phyloP scores from a whole-genome alignment of 2,113 vertebrate species.

The Nothobranchius furzeri region DNA sequence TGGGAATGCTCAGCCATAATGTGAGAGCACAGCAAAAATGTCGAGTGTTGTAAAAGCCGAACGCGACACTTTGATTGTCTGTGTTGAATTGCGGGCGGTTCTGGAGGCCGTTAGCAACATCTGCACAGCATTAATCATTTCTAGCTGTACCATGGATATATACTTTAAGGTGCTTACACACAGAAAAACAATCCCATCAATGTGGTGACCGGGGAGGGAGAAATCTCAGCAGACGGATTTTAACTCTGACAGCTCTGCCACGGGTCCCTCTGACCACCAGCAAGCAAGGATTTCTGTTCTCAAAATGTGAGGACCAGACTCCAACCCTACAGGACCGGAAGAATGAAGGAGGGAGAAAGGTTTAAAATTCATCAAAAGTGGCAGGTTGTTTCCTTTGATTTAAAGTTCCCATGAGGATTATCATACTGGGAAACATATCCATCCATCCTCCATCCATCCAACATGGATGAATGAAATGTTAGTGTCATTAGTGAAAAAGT shows the following conservation, averaged over 20 bases:
- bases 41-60: slow-evolving; percentile 40
- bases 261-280: too few relatives aligned
- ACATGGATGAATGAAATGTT: too few relatives aligned
- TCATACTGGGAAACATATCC: too few relatives aligned
- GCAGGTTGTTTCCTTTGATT: too few relatives aligned
- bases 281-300: too few relatives aligned
- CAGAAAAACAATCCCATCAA: background rate
- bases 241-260: background rate
- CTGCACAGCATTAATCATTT: slow-evolving; percentile 13
- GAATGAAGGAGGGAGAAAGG: too few relatives aligned
- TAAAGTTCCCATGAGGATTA: too few relatives aligned
- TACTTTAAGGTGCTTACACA: background rate
- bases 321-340: too few relatives aligned
- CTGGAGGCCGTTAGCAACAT: slow-evolving; percentile 24
- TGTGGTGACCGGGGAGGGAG: background rate
- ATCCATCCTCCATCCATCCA: too few relatives aligned
- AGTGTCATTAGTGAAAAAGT: too few relatives aligned
- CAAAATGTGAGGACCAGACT: too few relatives aligned
- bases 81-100: slow-evolving; percentile 22
- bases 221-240: background rate
- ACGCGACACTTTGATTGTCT: slow-evolving; percentile 48
- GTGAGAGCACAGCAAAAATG: slow-evolving; percentile 52
- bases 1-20: slow-evolving; percentile 50
- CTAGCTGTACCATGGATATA: slow-evolving; percentile 1
- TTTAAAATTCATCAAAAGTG: too few relatives aligned